phyloP scores from a whole-genome alignment of 2,888 invertebrate genomes.

The Limnephilus lunatus region DNA sequence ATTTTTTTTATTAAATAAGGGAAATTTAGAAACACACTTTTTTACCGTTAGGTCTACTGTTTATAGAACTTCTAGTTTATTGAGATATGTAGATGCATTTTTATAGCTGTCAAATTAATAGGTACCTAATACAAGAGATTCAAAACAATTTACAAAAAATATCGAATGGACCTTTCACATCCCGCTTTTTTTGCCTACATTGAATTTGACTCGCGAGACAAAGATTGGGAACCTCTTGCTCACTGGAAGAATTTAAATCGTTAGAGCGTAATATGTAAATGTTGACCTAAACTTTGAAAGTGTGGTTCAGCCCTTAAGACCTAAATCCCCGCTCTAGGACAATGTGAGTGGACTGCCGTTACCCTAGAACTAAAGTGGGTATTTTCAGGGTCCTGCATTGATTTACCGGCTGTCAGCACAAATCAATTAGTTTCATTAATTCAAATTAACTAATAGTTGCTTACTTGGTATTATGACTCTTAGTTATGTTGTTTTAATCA shows the following conservation, averaged over 20 bases:
- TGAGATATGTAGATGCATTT: too few relatives aligned
- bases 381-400: neutral
- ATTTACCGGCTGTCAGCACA: neutral
- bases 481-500: neutral
- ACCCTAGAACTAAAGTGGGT: neutral
- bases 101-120: too few relatives aligned
- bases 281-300: neutral
- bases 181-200: too few relatives aligned
- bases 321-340: neutral
- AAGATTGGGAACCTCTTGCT: neutral
- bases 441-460: neutral
- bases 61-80: too few relatives aligned
- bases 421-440: neutral
- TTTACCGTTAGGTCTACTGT: too few relatives aligned
- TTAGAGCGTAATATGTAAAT: neutral
- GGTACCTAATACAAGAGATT: too few relatives aligned
- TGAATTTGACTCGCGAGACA: neutral
- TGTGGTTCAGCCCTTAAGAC: neutral
- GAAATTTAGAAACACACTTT: too few relatives aligned
- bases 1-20: too few relatives aligned
- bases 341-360: neutral
- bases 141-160: too few relatives aligned
- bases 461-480: neutral
- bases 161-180: too few relatives aligned
- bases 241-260: neutral